These are phyloP conservation scores for Empidonax alnorum DNA, from an alignment of 2,113 vertebrate genomes.

Conservation along the genomic window DNA sequence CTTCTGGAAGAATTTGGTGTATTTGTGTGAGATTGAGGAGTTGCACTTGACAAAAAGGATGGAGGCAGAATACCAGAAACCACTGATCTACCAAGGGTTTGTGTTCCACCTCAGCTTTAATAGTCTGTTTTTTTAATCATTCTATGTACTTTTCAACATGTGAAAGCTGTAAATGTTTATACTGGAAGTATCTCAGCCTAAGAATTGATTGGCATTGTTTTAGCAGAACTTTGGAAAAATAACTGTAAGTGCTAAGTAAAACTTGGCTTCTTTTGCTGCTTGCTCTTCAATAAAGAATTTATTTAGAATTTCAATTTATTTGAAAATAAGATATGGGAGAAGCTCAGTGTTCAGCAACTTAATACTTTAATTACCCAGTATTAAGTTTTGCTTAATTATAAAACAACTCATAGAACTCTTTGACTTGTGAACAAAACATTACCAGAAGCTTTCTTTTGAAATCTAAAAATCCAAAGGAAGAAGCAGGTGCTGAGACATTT, in stretches of 20 bases:
- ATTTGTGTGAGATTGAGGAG: not conserved
- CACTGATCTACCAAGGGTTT: not conserved
- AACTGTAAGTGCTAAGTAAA: not conserved
- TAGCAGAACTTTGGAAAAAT: not conserved
- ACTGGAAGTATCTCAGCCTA: not conserved
- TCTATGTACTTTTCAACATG: not conserved
- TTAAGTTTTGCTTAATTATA: slow-evolving; percentile 8
- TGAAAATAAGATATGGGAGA: not conserved
- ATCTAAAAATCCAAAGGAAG: not conserved
- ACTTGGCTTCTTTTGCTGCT: not conserved
- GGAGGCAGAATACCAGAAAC: not conserved
- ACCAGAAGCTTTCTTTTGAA: not conserved
- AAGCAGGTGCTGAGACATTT: not conserved
- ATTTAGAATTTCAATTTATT: not conserved
- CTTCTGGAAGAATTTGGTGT: not conserved
- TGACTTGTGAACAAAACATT: slow-evolving; percentile 3
- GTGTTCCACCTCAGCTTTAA: not conserved
- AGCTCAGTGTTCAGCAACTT: not conserved
- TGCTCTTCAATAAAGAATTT: not conserved
- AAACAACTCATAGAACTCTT: not conserved
- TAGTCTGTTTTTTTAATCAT: not conserved
- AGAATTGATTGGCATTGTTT: not conserved
- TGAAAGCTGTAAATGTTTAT: not conserved
- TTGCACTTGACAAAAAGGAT: not conserved
- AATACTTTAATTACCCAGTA: not conserved